Evolutionary conservation across 2,888 invertebrate species (phyloP).

Genomic region (Saturnia japonica): DNA sequence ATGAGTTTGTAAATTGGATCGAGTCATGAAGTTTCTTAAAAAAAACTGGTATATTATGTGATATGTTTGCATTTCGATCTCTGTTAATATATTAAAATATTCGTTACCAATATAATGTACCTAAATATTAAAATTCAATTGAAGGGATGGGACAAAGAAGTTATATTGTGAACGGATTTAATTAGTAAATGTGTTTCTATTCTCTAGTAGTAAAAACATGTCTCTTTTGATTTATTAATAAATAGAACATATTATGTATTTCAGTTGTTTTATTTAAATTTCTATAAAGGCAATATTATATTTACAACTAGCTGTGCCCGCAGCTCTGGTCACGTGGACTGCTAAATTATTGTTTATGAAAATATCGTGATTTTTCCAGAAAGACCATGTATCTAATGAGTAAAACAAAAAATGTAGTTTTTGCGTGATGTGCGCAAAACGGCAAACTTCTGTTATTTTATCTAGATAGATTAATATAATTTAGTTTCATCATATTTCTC

Average conservation of each 20-base stretch:
- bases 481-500: too few relatives aligned
- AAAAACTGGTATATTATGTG: background rate
- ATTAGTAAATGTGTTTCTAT: background rate
- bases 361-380: too few relatives aligned
- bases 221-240: constrained; percentile 4
- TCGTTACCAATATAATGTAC: background rate
- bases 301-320: too few relatives aligned
- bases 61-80: background rate
- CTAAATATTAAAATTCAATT: background rate
- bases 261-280: background rate
- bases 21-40: background rate
- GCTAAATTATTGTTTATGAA: too few relatives aligned
- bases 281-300: background rate
- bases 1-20: background rate
- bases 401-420: too few relatives aligned
- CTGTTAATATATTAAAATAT: background rate
- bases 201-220: background rate
- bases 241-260: background rate
- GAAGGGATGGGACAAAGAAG: background rate
- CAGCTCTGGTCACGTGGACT: too few relatives aligned
- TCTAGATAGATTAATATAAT: too few relatives aligned
- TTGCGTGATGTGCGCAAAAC: too few relatives aligned
- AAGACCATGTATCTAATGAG: too few relatives aligned
- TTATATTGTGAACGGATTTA: background rate
- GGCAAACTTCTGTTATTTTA: too few relatives aligned